Evolutionary conservation across 1,140 invertebrate species (phyloP).

Genomic region (Pararge aegeria): DNA sequence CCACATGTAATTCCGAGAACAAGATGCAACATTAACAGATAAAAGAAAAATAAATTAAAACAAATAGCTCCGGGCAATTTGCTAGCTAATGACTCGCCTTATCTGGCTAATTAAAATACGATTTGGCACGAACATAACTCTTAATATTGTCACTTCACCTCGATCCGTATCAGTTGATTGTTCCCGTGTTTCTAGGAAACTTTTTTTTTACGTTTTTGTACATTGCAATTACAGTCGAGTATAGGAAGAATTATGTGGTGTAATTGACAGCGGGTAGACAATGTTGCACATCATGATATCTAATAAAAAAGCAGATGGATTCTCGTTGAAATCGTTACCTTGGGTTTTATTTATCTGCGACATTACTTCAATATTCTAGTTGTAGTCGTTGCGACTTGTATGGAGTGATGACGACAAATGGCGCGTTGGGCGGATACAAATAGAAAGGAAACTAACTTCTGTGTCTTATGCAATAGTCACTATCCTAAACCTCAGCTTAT

Average conservation of each 20-base stretch:
- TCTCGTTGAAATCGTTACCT: too few relatives aligned
- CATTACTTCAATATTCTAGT: too few relatives aligned
- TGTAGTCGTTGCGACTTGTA: too few relatives aligned
- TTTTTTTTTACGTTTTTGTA: constrained; percentile 34
- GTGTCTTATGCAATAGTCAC: too few relatives aligned
- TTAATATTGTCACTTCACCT: constrained; percentile 56
- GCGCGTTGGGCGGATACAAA: too few relatives aligned
- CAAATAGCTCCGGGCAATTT: constrained; percentile 57
- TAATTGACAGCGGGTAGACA: constrained; percentile 4
- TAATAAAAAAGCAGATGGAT: neutral
- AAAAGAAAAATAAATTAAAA: constrained; percentile 67
- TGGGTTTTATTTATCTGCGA: too few relatives aligned
- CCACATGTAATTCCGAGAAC: constrained; percentile 50
- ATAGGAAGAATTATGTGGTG: constrained; percentile 1
- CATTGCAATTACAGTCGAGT: constrained; percentile 46
- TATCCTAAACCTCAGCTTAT: too few relatives aligned
- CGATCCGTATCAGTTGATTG: constrained; percentile 58
- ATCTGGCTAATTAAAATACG: constrained; percentile 75
- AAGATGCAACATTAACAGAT: constrained; percentile 65
- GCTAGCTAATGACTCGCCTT: constrained; percentile 66
- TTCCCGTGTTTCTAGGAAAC: constrained; percentile 45
- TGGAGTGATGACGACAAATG: too few relatives aligned
- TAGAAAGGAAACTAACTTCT: too few relatives aligned
- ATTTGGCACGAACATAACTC: constrained; percentile 60
- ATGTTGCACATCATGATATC: neutral